Conservation (phyloP, 2,113 vertebrate genomes). For the Eubucco bourcierii region DNA sequence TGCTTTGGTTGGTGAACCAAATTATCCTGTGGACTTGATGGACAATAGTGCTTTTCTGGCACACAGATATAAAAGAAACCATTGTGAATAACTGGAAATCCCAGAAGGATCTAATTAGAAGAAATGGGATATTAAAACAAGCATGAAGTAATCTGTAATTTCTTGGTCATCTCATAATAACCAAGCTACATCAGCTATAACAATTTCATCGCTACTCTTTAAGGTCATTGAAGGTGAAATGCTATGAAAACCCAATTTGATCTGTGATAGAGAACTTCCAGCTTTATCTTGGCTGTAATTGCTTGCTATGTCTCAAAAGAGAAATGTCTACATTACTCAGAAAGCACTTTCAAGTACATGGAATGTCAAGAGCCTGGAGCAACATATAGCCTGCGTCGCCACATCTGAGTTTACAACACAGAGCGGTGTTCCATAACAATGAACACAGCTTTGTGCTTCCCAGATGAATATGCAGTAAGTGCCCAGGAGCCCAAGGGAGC, state of each 20-base stretch:
- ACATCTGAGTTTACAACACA: neutral
- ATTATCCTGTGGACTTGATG: neutral
- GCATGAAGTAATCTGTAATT: neutral
- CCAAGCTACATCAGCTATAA: neutral
- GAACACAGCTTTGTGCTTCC: neutral
- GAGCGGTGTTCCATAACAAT: neutral
- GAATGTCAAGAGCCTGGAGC: slow-evolving; percentile 32
- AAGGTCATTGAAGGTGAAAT: slow-evolving; percentile 7
- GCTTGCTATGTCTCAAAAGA: neutral
- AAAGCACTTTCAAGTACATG: neutral
- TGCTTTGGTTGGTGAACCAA: neutral
- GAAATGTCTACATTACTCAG: neutral
- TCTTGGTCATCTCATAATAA: neutral
- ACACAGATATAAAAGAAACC: neutral
- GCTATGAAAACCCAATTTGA: neutral
- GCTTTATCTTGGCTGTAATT: slow-evolving; percentile 8
- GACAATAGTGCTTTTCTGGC: neutral
- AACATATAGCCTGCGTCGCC: neutral
- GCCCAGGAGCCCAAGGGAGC: neutral
- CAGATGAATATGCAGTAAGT: neutral
- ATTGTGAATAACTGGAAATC: slow-evolving; percentile 45
- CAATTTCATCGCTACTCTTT: neutral
- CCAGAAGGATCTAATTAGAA: slow-evolving; percentile 9
- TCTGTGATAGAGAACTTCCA: neutral
- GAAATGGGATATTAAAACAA: neutral